phyloP scores from a whole-genome alignment of 2,113 vertebrate species.

The Psammodynastes pulverulentus region DNA sequence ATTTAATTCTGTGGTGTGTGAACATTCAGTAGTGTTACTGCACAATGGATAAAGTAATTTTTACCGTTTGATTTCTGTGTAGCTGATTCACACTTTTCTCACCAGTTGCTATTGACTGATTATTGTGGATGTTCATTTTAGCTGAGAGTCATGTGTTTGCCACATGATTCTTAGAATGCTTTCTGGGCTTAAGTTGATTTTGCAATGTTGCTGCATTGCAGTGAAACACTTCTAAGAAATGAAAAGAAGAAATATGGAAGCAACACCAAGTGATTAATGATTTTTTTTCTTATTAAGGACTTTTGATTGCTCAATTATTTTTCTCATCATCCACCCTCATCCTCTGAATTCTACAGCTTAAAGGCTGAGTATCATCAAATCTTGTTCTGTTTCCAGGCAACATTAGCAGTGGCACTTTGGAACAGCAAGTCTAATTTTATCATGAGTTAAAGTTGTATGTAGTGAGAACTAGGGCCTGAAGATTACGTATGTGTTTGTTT shows the following conservation, averaged over 20 bases:
- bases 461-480: not conserved
- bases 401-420: constrained; percentile 5
- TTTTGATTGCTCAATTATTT: constrained; percentile 3
- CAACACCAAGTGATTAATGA: not conserved
- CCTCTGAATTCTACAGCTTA: not conserved
- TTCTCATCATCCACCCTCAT: not conserved
- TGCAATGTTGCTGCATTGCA: constrained; percentile 66
- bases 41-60: not conserved
- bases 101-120: constrained; percentile 24
- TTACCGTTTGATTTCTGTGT: not conserved
- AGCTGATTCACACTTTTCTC: not conserved
- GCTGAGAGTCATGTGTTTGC: constrained; percentile 86
- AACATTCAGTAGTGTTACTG: not conserved
- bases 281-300: not conserved
- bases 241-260: not conserved
- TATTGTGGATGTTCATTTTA: constrained; percentile 56
- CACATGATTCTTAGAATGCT: constrained; percentile 86
- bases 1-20: not conserved
- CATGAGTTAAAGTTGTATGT: not conserved
- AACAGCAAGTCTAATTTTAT: not conserved
- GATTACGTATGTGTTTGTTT: not conserved
- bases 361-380: not conserved
- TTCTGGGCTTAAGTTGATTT: constrained; percentile 68
- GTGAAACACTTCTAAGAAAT: constrained; percentile 35
- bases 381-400: constrained; percentile 21